phyloP scores from a whole-genome alignment of 2,797 vertebrate genomes.

The Trachurus trachurus region DNA sequence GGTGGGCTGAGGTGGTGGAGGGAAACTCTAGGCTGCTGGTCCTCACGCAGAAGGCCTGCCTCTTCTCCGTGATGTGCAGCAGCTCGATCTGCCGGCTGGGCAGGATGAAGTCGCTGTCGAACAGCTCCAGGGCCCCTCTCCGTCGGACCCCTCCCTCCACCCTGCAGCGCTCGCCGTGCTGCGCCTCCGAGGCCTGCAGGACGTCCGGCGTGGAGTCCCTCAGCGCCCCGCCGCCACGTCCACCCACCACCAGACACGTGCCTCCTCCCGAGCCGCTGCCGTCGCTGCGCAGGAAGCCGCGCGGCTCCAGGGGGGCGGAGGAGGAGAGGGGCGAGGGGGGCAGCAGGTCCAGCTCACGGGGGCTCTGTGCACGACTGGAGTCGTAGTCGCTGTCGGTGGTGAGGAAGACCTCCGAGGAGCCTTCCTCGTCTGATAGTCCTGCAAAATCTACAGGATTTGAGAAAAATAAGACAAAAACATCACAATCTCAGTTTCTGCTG shows the following conservation, averaged over 20 bases:
- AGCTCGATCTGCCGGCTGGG: conserved; percentile 94
- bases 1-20: conserved; percentile 57
- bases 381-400: conserved; percentile 93
- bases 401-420: conserved; percentile 93
- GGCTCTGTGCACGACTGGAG: conserved; percentile 92
- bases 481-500: neutral
- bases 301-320: conserved; percentile 62
- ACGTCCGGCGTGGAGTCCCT: conserved; percentile 88
- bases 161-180: conserved; percentile 57
- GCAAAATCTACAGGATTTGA: conserved; percentile 75
- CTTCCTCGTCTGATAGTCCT: conserved; percentile 90
- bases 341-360: conserved; percentile 91
- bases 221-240: conserved; percentile 62
- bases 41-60: conserved; percentile 91
- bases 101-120: conserved; percentile 93
- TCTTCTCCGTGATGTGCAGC: conserved; percentile 92
- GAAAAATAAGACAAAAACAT: neutral
- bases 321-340: conserved; percentile 81
- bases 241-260: conserved; percentile 62
- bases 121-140: conserved; percentile 79
- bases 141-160: conserved; percentile 65
- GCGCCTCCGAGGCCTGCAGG: conserved; percentile 86
- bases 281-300: conserved; percentile 78
- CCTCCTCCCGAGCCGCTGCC: conserved; percentile 72
- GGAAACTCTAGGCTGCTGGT: conserved; percentile 95